A percentile compares a stretch with the other conserved stretches of the same genome.
Evolutionary conservation across 64 coral and sea anemone genomes (phyloP).

Genomic region (Dendrophyllia cribrosa): DNA sequence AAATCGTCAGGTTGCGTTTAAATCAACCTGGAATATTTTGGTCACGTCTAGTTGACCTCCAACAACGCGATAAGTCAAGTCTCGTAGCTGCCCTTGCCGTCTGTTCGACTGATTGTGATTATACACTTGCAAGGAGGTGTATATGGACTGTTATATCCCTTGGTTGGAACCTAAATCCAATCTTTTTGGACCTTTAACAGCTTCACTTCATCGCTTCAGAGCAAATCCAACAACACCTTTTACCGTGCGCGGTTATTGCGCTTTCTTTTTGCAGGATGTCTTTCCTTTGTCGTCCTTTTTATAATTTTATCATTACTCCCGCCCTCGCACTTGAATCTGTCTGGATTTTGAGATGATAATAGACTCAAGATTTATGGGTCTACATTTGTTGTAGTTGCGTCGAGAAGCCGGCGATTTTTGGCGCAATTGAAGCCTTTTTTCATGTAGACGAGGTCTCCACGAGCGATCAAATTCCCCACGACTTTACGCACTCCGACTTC

Average conservation of each 20-base stretch:
- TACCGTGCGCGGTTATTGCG: not conserved
- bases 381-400: not conserved
- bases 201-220: not conserved
- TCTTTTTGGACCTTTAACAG: not conserved
- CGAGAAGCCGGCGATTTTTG: not conserved
- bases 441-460: not conserved
- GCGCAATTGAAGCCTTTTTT: not conserved
- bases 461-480: not conserved
- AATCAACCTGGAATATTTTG: slow-evolving; percentile 24
- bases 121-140: not conserved
- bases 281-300: slow-evolving; percentile 13
- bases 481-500: not conserved
- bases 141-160: not conserved
- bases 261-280: not conserved
- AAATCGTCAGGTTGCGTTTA: slow-evolving; percentile 9
- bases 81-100: not conserved
- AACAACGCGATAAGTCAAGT: slow-evolving; percentile 8
- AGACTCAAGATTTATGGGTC: too few relatives aligned
- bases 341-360: not conserved
- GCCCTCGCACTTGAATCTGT: slow-evolving; percentile 49
- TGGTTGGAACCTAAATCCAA: not conserved
- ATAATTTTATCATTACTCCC: slow-evolving; percentile 8
- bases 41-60: slow-evolving; percentile 29
- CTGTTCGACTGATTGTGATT: slow-evolving; percentile 6
- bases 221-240: slow-evolving; percentile 1